Evolutionary conservation across 2,888 invertebrate genomes (phyloP).

Genomic region (Phlogophora meticulosa): DNA sequence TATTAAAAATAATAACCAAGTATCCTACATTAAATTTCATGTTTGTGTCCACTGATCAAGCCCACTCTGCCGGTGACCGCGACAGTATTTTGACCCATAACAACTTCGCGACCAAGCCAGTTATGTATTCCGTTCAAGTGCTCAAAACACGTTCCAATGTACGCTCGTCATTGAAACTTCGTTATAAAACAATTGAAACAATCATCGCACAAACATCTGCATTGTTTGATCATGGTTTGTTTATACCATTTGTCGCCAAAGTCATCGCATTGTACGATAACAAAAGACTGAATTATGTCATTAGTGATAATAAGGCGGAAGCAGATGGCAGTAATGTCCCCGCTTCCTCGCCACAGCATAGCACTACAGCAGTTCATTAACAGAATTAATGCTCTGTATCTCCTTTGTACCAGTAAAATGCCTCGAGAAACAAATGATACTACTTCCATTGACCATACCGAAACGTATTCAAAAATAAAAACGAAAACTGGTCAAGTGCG

Average conservation of each 20-base stretch:
- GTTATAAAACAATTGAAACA: conserved; percentile 35
- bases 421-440: conserved; percentile 29
- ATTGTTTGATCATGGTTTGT: conserved; percentile 46
- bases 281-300: conserved; percentile 66
- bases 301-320: conserved; percentile 68
- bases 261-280: conserved; percentile 58
- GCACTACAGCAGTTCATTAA: conserved; percentile 68
- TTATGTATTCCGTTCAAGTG: neutral
- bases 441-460: conserved; percentile 1
- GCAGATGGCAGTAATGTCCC: conserved; percentile 61
- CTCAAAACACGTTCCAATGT: neutral
- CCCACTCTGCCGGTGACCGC: no score
- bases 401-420: conserved; percentile 56
- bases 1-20: no score
- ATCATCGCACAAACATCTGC: conserved; percentile 20
- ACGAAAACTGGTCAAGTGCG: no score
- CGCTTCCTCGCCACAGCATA: conserved; percentile 60
- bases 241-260: conserved; percentile 43
- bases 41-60: no score
- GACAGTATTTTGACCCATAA: no score
- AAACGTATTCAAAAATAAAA: neutral
- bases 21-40: no score
- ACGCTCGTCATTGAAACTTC: conserved; percentile 10
- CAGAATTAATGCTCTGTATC: conserved; percentile 68
- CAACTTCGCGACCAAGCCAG: neutral